Conservation (phyloP, 2,113 vertebrate genomes). For the Gnathonemus echidnorhynchus region DNA sequence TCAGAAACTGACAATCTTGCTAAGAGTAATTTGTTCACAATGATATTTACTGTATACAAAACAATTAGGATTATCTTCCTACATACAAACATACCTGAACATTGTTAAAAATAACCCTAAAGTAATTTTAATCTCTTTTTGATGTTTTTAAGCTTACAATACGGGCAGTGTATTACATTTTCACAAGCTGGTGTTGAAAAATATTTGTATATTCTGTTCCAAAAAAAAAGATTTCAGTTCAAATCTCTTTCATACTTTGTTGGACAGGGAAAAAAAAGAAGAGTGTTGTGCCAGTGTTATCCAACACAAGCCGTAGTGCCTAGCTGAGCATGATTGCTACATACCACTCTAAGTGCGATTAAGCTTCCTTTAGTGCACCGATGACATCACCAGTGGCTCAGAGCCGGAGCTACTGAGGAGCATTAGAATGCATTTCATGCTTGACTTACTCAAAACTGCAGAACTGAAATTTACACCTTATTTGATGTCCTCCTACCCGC, state of each 20-base stretch:
- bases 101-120: background rate
- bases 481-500: slow-evolving; percentile 78
- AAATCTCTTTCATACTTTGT: slow-evolving; percentile 17
- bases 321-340: slow-evolving; percentile 65
- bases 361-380: slow-evolving; percentile 65
- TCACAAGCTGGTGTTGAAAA: background rate
- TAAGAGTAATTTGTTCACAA: slow-evolving; percentile 20
- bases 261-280: slow-evolving; percentile 28
- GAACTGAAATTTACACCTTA: slow-evolving; percentile 85
- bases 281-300: slow-evolving; percentile 68
- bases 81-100: background rate
- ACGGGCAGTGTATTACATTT: background rate
- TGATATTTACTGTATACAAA: slow-evolving; percentile 19
- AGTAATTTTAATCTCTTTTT: background rate
- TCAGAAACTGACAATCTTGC: background rate
- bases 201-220: background rate
- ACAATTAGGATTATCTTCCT: background rate
- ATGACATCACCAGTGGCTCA: slow-evolving; percentile 72
- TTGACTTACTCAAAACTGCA: slow-evolving; percentile 74
- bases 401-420: slow-evolving; percentile 70
- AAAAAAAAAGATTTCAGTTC: slow-evolving; percentile 2
- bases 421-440: slow-evolving; percentile 83
- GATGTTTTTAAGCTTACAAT: background rate
- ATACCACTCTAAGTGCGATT: slow-evolving; percentile 66
- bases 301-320: slow-evolving; percentile 73